Evolutionary conservation across 1,140 invertebrate species (phyloP).

Genomic region (Neuroterus valhalla): DNA sequence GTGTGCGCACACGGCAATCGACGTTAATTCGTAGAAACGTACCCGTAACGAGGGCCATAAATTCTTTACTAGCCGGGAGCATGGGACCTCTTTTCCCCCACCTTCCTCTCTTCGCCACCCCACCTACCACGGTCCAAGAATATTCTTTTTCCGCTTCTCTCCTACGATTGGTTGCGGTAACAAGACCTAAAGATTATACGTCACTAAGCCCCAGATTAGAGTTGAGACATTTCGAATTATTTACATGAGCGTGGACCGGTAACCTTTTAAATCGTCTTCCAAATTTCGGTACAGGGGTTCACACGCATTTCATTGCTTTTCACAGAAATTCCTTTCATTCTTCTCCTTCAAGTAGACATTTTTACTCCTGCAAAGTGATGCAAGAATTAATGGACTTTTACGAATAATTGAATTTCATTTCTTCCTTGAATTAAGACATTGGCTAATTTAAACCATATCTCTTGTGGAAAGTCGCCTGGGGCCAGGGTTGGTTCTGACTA

Average conservation of each 20-base stretch:
- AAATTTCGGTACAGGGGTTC: constrained; percentile 55
- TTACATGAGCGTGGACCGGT: constrained; percentile 48
- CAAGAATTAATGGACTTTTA: too few species aligned
- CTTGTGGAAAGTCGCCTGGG: too few species aligned
- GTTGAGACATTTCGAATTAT: constrained; percentile 54
- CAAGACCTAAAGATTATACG: constrained; percentile 45
- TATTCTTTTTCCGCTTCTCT: constrained; percentile 32
- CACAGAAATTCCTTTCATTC: constrained; percentile 48
- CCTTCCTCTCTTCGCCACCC: not conserved
- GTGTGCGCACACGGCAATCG: constrained; percentile 63
- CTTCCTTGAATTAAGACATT: too few species aligned
- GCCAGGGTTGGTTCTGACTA: too few species aligned
- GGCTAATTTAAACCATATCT: too few species aligned
- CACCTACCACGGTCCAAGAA: constrained; percentile 33
- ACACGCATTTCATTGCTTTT: constrained; percentile 49
- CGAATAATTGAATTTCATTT: too few species aligned
- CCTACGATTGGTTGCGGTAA: constrained; percentile 33
- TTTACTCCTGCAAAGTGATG: too few species aligned
- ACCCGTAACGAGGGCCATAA: constrained; percentile 72
- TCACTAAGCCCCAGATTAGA: constrained; percentile 52
- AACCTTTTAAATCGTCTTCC: constrained; percentile 60
- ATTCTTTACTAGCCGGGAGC: constrained; percentile 71
- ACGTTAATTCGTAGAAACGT: constrained; percentile 74
- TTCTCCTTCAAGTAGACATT: constrained; percentile 21
- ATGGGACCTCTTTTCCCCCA: constrained; percentile 49